Base-by-base conservation (phyloP, 2,888 invertebrate species). In the Cheilosia scutellata region DNA sequence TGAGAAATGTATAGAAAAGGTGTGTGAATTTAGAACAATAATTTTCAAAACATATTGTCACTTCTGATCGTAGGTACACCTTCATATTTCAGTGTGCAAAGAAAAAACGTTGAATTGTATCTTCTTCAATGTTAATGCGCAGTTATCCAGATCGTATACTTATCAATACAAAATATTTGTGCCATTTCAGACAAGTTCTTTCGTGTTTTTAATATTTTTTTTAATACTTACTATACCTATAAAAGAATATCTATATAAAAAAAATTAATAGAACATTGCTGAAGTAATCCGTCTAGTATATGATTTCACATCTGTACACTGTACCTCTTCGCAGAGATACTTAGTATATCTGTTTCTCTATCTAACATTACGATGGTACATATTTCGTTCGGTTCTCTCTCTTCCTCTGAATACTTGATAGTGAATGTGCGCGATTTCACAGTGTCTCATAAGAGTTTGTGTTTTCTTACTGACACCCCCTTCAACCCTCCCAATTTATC, bases 301-400 rank as follows among this genome's bases (percentile, higher is more conserved):
- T 65, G 79, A 79, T 79, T 83, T 74, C 79, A 74, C 79, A 78
- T 79, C 74, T 83, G 68, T 63, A 66, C 53, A 68, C 74, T 79
- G 68, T 63, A 66, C 60, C 74, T 70, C 71, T 25, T 62, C 62
- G 37, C 37, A 60, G 25, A 40, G 44, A 40, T 33, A 58, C n/a
- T 58, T 58, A 20, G 1, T 11, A 7, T 40, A 31, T 40, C 13
- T 44, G 11, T 13, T 33, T 70, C 58, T 58, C 58, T 58, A 11
- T 71, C 71, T 47, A n/a, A 9, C 71, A 16, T 5, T n/a, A 37
- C 11, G 37, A 4, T 11, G 11, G 37, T 29, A 9, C 2, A 5
- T 20, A 20, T 37, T 6, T 33, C 33, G n/a, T 31, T 5, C 2
- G 31, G 27, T 63, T 49, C n/a, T 60, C 40, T 76, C 20, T 51